phyloP scores from a whole-genome alignment of 2,888 invertebrate genomes.

The Athrips mouffetella region DNA sequence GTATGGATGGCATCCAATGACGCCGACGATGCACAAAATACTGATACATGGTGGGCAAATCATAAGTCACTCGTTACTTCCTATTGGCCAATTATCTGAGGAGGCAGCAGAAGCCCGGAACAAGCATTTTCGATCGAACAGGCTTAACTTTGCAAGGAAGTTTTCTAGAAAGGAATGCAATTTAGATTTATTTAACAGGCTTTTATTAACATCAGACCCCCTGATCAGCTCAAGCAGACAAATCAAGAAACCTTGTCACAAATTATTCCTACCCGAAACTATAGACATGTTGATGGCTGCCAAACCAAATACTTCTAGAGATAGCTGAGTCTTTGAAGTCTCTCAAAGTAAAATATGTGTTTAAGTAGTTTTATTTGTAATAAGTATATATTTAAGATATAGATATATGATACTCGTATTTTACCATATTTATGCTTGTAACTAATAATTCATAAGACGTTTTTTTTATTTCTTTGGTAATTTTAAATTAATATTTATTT shows the following conservation, averaged over 20 bases:
- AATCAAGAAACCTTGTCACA: neutral
- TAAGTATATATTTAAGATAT: no score
- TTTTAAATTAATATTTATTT: no score
- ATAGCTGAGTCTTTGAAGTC: no score
- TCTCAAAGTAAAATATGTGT: no score
- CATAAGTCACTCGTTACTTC: conserved; percentile 31
- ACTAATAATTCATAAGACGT: no score
- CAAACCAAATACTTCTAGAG: no score
- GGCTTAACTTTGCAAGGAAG: conserved; percentile 29
- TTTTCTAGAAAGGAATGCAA: conserved; percentile 24
- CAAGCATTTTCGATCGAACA: conserved; percentile 29
- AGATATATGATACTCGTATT: no score
- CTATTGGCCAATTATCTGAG: conserved; percentile 31
- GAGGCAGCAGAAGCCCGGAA: conserved; percentile 23
- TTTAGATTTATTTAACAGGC: conserved; percentile 19
- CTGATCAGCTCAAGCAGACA: neutral
- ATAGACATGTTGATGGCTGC: no score
- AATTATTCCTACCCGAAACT: no score
- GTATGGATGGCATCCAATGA: conserved; percentile 37
- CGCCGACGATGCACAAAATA: conserved; percentile 38
- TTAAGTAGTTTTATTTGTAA: no score
- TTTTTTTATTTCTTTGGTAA: no score
- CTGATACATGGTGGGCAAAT: conserved; percentile 33
- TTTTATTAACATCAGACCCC: conserved; percentile 13
- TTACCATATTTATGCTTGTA: no score